Base-by-base conservation (phyloP, 2,113 vertebrate species). In the Leucoraja erinaceus region DNA sequence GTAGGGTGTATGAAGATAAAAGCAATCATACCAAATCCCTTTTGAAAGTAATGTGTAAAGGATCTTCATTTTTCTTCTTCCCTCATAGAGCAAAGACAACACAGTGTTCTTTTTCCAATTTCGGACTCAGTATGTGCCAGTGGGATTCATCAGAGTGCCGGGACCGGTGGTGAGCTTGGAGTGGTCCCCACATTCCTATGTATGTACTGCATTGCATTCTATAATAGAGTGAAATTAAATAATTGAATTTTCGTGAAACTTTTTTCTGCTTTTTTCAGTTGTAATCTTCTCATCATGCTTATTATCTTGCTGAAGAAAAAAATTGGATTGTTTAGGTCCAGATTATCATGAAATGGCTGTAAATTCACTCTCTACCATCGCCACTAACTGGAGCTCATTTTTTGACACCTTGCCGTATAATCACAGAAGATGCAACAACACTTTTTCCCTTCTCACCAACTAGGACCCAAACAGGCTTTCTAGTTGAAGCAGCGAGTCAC, bases 91-190 rank as follows among this genome's bases (percentile, higher is more conserved):
- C 95, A 94, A 94, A 93, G 99, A 99, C 94, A 93, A 95, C 94
- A 98, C 97, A 0, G 98, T 99, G 93, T 99, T 99, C 95, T 98
- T 99, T 95, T 99, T 99, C 95, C 94, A 94, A 22, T 95, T 97
- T 75, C 96, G 96, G 90, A 95, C 96, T 5, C 93, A 94, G 72
- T 99, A 98, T 66, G 93, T 95, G 22, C 97, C 99, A 31, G 94
- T 99, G 0, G 98, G 99, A 77, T 99, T 97, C 93, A 94, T 99
- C 84, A 93, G 0, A 14, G 97, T 98, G n/a, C 98, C 98, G 0
- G 98, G 97, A 9, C 96, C 98, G 1, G 97, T 99, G 66, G 94
- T 95, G 93, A 95, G 95, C 7, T 96, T 99, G 94, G 95, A 96
- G 72, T 99, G 98, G 98, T 97, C 98, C 79, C 95, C 98, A 59